Evolutionary conservation across 1,140 invertebrate genomes (phyloP).

Genomic region (Drusus annulatus): DNA sequence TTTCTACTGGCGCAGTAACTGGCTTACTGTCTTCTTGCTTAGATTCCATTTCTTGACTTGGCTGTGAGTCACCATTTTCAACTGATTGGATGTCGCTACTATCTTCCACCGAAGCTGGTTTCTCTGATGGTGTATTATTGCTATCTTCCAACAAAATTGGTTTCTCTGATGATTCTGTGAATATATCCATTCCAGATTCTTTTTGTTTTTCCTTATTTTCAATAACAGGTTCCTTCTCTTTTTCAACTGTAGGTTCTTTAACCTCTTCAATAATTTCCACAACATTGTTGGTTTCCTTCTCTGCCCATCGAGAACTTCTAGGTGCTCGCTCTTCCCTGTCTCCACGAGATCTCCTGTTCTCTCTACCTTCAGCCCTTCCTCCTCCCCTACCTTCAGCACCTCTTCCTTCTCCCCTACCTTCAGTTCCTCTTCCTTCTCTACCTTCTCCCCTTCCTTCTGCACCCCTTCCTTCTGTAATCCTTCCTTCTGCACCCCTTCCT

Average conservation of each 20-base stretch:
- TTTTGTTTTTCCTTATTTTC: constrained; percentile 4
- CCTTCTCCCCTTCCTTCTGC: constrained; percentile 26
- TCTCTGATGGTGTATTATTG: not conserved
- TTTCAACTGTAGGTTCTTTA: not conserved
- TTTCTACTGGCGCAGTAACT: not conserved
- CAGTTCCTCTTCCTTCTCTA: constrained; percentile 63
- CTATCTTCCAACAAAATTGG: not conserved
- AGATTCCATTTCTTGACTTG: not conserved
- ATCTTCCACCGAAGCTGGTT: too few relatives aligned
- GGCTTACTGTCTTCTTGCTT: not conserved
- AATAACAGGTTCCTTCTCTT: not conserved
- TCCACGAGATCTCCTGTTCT: constrained; percentile 24
- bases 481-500: constrained; percentile 8
- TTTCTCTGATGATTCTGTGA: constrained; percentile 2
- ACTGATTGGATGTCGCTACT: not conserved
- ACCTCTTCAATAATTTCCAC: too few relatives aligned
- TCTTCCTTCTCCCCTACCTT: constrained; percentile 52
- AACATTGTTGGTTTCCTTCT: not conserved
- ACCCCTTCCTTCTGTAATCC: not conserved
- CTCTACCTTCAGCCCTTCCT: constrained; percentile 1
- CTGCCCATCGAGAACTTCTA: constrained; percentile 51
- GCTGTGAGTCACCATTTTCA: constrained; percentile 19
- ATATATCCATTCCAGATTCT: constrained; percentile 2
- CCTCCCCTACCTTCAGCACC: constrained; percentile 61
- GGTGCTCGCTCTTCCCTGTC: constrained; percentile 46